These are phyloP conservation scores for Lanius collurio DNA, from an alignment of 2,113 vertebrate genomes.

Conservation along the genomic window DNA sequence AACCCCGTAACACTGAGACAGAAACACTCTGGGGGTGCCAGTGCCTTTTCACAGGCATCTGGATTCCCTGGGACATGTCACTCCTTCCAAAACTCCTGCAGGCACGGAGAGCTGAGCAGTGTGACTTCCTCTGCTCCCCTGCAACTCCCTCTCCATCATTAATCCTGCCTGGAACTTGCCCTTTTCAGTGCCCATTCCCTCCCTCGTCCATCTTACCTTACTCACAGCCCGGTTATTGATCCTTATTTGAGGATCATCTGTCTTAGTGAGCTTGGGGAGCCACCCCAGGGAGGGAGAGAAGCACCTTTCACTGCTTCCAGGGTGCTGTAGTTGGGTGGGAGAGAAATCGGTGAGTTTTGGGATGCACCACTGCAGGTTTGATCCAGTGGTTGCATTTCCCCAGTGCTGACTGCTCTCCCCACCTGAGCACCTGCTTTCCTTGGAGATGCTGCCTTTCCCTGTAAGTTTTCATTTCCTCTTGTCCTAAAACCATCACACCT, in stretches of 20 bases:
- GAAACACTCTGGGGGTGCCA: background rate
- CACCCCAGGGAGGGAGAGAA: background rate
- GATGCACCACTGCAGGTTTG: background rate
- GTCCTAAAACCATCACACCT: background rate
- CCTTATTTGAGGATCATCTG: background rate
- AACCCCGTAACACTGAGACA: fast-evolving
- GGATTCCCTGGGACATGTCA: background rate
- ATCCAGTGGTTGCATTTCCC: fast-evolving
- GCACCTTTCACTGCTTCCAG: background rate
- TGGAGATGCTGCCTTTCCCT: background rate
- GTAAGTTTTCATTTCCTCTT: background rate
- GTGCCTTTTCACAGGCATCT: background rate
- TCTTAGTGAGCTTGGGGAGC: background rate
- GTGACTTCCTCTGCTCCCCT: background rate
- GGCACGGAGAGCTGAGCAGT: background rate
- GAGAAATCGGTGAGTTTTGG: background rate
- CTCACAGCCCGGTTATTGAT: conserved; percentile 32
- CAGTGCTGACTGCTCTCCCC: background rate
- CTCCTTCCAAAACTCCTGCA: background rate
- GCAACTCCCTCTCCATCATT: background rate
- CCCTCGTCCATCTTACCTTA: conserved; percentile 27
- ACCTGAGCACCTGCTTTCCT: background rate
- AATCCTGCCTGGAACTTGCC: conserved; percentile 23
- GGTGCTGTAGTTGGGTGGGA: background rate
- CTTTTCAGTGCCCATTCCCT: conserved; percentile 62